Conservation (phyloP, 92 coral and sea anemone genomes). For the Parazoanthus darwini region DNA sequence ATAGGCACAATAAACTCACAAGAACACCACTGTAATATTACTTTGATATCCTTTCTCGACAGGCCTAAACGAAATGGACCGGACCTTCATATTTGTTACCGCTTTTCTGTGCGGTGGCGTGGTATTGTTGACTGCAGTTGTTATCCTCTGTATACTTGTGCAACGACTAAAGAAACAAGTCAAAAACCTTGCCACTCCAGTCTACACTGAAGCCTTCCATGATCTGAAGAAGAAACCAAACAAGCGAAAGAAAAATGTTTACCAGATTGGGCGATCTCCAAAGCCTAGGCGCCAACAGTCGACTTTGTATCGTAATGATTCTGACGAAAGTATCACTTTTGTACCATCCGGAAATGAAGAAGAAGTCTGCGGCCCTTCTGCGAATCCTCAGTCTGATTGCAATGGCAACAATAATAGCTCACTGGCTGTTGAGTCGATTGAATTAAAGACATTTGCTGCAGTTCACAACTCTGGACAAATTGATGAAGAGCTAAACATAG, state of each 20-base stretch:
- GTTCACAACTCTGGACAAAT: neutral
- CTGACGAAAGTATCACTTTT: conserved; percentile 13
- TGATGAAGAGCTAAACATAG: neutral
- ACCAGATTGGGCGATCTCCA: conserved; percentile 14
- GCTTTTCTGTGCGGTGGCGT: conserved; percentile 10
- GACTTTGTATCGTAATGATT: neutral
- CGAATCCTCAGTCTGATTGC: too few species aligned
- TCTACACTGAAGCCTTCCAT: neutral
- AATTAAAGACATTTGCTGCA: neutral
- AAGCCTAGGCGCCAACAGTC: neutral
- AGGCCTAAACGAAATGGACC: neutral
- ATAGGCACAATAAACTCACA: too few species aligned
- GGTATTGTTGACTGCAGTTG: neutral
- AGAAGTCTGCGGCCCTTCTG: neutral
- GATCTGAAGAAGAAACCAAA: neutral
- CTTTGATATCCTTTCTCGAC: neutral
- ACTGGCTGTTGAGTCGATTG: neutral
- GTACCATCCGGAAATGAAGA: neutral
- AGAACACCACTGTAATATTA: too few species aligned
- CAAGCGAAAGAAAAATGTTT: neutral
- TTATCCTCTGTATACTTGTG: conserved; percentile 1
- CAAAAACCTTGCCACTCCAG: neutral
- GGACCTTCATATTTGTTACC: neutral
- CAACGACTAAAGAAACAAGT: neutral
- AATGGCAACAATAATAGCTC: neutral